phyloP scores from a whole-genome alignment of 2,888 invertebrate genomes.

The Atherix ibis region DNA sequence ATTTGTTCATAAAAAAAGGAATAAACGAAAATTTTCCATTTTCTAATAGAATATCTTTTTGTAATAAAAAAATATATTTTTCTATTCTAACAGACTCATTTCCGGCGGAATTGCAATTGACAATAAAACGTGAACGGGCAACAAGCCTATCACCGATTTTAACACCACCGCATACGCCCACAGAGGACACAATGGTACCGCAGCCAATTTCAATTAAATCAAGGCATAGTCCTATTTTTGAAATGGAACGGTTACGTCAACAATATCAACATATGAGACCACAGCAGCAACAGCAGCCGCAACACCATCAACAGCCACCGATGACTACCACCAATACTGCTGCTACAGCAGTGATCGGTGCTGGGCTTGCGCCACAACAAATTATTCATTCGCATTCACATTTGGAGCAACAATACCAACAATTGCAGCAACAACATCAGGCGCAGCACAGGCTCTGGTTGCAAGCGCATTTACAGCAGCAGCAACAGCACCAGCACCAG shows the following conservation, averaged over 20 bases:
- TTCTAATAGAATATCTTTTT: no score
- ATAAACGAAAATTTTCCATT: no score
- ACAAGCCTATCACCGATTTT: conserved; percentile 41
- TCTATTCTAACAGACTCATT: conserved; percentile 47
- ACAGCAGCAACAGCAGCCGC: conserved; percentile 14
- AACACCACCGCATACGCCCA: conserved; percentile 60
- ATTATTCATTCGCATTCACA: conserved; percentile 35
- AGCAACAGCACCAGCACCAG: conserved; percentile 21
- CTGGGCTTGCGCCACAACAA: conserved; percentile 37
- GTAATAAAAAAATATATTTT: no score
- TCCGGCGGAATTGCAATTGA: no score
- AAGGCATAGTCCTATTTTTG: conserved; percentile 16
- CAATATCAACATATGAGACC: conserved; percentile 15
- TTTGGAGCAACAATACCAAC: conserved; percentile 31
- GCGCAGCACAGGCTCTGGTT: conserved; percentile 14
- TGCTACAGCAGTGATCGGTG: no score
- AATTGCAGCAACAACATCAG: conserved; percentile 14
- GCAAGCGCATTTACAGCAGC: conserved; percentile 15
- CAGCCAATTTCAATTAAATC: conserved; percentile 10
- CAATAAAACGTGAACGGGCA: conserved; percentile 45
- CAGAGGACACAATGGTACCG: conserved; percentile 30
- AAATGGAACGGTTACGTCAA: conserved; percentile 22
- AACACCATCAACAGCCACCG: conserved; percentile 2
- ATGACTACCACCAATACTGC: no score
- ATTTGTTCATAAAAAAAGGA: no score